Evolutionary conservation across 1,140 invertebrate genomes (phyloP), one percentile per base, ranked within the genome.

Genomic region (Philotrypesis tridentata): DNA sequence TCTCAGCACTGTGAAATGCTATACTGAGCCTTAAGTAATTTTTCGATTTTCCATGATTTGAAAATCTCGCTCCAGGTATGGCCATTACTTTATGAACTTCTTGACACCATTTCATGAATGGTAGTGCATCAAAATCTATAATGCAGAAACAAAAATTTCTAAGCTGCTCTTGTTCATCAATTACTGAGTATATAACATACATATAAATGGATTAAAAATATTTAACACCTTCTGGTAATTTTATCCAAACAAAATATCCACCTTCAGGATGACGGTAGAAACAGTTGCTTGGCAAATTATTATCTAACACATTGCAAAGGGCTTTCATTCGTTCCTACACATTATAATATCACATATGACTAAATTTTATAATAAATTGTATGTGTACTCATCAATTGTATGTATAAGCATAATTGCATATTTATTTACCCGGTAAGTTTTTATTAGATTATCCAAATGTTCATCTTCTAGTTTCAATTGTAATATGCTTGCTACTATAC

Each of bases 171-270:
- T 21, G n/a, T n/a, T n/a, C n/a, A n/a, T n/a, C n/a, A n/a, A 60
- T 4, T 5, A 31, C 29, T 37, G 31, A 70, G 67, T n/a, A n/a
- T 55, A 4, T 37, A 37, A 37, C 33, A 37, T 37, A 77, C 48
- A 63, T 79, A 65, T 61, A 78, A 61, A 74, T 40, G 9, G 27
- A 72, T 55, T 55, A 21, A n/a, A 40, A 68, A 73, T 84, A 79
- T 43, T 85, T 85, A 65, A 90, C n/a, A n/a, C 86, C 85, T 73
- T 85, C 72, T 1, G 93, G 92, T 72, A 93, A 83, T 81, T 88
- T 85, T 73, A 94, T 87, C 94, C 94, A 95, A 67, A 94, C 87
- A 83, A 94, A 95, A 82, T 93, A 94, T 31, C 94, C 94, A 4
- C 94, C 94, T 78, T 85, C 71, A 12, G 93, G 92, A 76, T 87